These are phyloP conservation scores for Dyspetes luteomarginatus DNA, from an alignment of 2,888 invertebrate species.

Conservation along the genomic window DNA sequence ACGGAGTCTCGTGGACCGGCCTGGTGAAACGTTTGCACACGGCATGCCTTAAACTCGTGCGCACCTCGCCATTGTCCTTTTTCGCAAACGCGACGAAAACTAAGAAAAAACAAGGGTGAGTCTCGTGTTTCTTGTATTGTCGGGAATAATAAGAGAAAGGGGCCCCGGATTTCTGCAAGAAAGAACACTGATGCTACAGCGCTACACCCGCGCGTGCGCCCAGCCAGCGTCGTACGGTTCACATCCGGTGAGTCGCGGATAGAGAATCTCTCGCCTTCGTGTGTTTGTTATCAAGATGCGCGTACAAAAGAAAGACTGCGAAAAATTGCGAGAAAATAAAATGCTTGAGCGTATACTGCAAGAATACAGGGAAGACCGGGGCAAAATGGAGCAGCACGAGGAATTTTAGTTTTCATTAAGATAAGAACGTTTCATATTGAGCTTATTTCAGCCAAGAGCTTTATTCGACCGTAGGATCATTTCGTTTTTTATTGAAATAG, in stretches of 20 bases:
- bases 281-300: slow-evolving; percentile 60
- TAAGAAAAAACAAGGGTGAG: slow-evolving; percentile 15
- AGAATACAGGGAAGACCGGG: background rate
- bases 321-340: slow-evolving; percentile 6
- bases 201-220: slow-evolving; percentile 23
- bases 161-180: slow-evolving; percentile 44
- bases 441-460: no score
- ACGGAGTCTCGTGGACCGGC: background rate
- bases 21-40: background rate
- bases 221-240: slow-evolving; percentile 33
- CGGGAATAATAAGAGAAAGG: slow-evolving; percentile 32
- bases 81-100: slow-evolving; percentile 38
- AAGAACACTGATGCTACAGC: background rate
- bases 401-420: background rate
- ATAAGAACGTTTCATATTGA: background rate
- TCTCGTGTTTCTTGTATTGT: slow-evolving; percentile 64
- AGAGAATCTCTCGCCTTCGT: slow-evolving; percentile 45
- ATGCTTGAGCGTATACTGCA: background rate
- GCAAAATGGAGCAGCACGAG: background rate
- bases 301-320: slow-evolving; percentile 26
- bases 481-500: no score
- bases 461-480: no score
- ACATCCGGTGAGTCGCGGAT: slow-evolving; percentile 38
- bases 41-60: slow-evolving; percentile 8
- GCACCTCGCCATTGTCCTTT: slow-evolving; percentile 38